A percentile compares a stretch with the other conserved stretches of the same genome.
These are phyloP conservation scores for Rhinogobius similis DNA, from an alignment of 2,113 vertebrate species.

Conservation along the genomic window DNA sequence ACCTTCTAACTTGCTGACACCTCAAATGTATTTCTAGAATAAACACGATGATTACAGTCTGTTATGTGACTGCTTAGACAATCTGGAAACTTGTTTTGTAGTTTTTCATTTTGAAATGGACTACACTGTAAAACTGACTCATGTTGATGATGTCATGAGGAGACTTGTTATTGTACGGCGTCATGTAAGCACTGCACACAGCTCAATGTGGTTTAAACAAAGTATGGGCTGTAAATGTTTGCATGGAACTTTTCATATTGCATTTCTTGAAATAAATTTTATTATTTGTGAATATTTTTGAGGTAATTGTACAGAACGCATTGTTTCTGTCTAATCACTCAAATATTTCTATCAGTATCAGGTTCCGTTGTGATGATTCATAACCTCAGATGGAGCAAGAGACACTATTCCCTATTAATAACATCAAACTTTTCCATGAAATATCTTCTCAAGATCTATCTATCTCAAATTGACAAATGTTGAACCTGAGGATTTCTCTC, in stretches of 20 bases:
- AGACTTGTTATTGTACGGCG: slow-evolving; percentile 29
- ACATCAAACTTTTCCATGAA: too few species aligned
- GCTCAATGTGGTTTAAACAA: slow-evolving; percentile 27
- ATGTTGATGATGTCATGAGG: slow-evolving; percentile 41
- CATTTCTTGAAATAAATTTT: slow-evolving; percentile 62
- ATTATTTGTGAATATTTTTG: slow-evolving; percentile 39
- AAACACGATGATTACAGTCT: slow-evolving; percentile 21
- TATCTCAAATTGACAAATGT: too few species aligned
- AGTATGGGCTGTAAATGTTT: slow-evolving; percentile 40
- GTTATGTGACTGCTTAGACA: slow-evolving; percentile 45
- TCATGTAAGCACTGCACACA: slow-evolving; percentile 26
- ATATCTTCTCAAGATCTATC: too few species aligned
- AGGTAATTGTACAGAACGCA: background rate
- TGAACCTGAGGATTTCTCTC: too few species aligned
- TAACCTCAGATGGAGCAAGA: too few species aligned
- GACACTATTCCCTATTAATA: too few species aligned
- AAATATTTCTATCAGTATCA: too few species aligned
- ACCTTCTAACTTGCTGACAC: slow-evolving; percentile 3
- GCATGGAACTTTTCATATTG: slow-evolving; percentile 68
- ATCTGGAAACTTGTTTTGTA: slow-evolving; percentile 26
- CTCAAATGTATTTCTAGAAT: slow-evolving; percentile 21
- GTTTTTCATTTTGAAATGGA: slow-evolving; percentile 22
- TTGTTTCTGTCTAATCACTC: too few species aligned
- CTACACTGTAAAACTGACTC: slow-evolving; percentile 16
- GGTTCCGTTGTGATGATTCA: too few species aligned